A percentile compares a stretch with the other conserved stretches of the same genome.
phyloP scores from a whole-genome alignment of 2,888 invertebrate genomes.

The Seira musarum region DNA sequence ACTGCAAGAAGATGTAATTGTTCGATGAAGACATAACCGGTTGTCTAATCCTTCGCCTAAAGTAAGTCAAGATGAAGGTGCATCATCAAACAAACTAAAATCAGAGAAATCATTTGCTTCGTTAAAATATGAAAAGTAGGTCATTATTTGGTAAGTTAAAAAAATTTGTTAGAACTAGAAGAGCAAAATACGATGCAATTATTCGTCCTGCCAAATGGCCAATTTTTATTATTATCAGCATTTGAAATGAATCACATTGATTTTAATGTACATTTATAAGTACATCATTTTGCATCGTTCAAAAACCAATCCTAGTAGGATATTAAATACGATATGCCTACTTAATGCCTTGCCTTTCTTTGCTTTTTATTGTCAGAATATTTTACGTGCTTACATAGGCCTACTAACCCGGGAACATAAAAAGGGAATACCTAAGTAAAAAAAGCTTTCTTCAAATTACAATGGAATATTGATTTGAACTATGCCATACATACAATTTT shows the following conservation, averaged over 20 bases:
- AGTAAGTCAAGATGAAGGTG: slow-evolving; percentile 24
- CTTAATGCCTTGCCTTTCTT: too few relatives aligned
- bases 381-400: background rate
- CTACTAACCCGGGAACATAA: background rate
- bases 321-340: too few relatives aligned
- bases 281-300: too few relatives aligned
- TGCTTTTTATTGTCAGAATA: too few relatives aligned
- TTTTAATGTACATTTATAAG: background rate
- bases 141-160: slow-evolving; percentile 39
- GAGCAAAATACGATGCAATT: background rate
- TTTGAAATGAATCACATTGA: background rate
- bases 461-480: too few relatives aligned
- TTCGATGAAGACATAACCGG: slow-evolving; percentile 52
- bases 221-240: background rate
- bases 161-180: background rate
- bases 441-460: too few relatives aligned
- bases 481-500: too few relatives aligned
- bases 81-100: background rate
- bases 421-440: too few relatives aligned
- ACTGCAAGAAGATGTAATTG: slow-evolving; percentile 41
- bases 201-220: background rate
- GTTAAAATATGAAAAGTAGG: slow-evolving; percentile 34
- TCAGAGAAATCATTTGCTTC: slow-evolving; percentile 1
- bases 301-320: too few relatives aligned
- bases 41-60: slow-evolving; percentile 42